Evolutionary conservation across 2,797 vertebrate genomes (phyloP), one percentile per base, ranked within the genome.

Genomic region (Tokudaia tokunoshimensis): DNA sequence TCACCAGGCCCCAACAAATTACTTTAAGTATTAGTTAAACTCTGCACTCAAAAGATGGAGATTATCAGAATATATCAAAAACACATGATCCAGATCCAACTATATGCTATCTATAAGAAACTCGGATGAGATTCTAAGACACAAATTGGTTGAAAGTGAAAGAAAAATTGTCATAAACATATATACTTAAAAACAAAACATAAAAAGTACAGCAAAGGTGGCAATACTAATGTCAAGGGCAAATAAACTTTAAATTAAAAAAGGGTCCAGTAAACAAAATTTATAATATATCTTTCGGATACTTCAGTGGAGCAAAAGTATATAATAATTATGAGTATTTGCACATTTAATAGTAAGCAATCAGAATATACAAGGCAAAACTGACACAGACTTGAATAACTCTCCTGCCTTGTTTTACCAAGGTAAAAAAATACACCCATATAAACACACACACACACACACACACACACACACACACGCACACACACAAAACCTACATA

Each of bases 351-450:
- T 31, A 41, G 15, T n/a, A 81, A 55, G 14, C 10, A 29, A 72
- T 82, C 65, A 72, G 34, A 91, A 91, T 57, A 70, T 17, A 91
- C 34, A 37, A 91, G 44, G 26, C 63, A 91, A 90, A 80, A 37
- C 44, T 41, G 63, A 57, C 89, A 55, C 78, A 82, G 12, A 59
- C 29, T 55, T 59, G 5, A 72, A 44, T 14, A 47, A 37, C 65
- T 31, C 17, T 41, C 17, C 26, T 75, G 6, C 34, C 19, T 61
- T 75, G 26, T 70, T 41, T 37, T 47, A 34, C 6, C 52, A 59
- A 59, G 6, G 52, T 24, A 29, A 72, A 37, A 74, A 57, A 57
- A 22, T 31, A 80, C 12, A 72, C 11, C 47, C 29, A 50, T 22
- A 86, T 9, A 34, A 24, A 24, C 17, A 70, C 31, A 50, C 1